Evolutionary conservation across 1,140 invertebrate species (phyloP).

Genomic region (Manduca sexta): DNA sequence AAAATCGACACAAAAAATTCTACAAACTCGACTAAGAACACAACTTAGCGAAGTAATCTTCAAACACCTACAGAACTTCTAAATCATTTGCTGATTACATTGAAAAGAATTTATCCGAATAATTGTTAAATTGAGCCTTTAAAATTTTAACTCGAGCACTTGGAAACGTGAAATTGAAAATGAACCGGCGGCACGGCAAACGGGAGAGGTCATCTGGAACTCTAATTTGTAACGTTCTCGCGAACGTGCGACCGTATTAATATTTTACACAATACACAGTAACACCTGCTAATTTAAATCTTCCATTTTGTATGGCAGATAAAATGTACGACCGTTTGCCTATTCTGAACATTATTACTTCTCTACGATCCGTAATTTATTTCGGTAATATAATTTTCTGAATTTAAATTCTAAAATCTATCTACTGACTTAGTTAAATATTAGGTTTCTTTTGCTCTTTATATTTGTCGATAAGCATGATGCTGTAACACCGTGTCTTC

Average conservation of each 20-base stretch:
- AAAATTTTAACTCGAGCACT: conserved; percentile 3
- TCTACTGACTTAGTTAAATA: no score
- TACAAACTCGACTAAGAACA: no score
- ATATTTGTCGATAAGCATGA: no score
- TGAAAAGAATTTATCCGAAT: neutral
- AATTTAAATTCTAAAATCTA: no score
- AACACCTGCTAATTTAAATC: conserved; percentile 46
- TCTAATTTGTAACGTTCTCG: conserved; percentile 45
- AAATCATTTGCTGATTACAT: neutral
- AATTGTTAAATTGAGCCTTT: conserved; percentile 3
- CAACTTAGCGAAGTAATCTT: neutral
- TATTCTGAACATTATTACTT: no score
- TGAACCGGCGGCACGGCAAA: conserved; percentile 6
- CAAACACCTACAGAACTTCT: neutral
- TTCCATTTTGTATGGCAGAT: conserved; percentile 19
- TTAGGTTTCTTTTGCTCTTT: no score
- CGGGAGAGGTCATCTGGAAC: conserved; percentile 34
- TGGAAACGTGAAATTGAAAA: conserved; percentile 5
- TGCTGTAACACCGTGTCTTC: no score
- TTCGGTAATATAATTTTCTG: no score
- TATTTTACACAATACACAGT: conserved; percentile 56
- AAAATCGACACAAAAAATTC: no score
- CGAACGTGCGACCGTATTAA: conserved; percentile 39
- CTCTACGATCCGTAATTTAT: no score
- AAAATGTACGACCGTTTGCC: no score